phyloP scores from a whole-genome alignment of 2,113 vertebrate genomes.

The Chloropsis hardwickii region DNA sequence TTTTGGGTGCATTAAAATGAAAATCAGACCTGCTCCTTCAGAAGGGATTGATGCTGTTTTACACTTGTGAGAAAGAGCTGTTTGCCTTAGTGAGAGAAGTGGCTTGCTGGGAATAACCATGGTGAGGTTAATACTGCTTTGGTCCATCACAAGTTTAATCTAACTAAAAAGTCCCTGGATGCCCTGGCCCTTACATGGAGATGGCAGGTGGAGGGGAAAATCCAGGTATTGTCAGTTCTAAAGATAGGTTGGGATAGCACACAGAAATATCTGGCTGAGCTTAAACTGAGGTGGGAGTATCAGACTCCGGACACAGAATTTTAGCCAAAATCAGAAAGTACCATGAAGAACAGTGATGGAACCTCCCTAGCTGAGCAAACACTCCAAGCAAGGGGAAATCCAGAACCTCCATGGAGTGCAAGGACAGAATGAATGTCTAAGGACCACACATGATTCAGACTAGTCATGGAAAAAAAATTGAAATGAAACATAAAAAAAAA shows the following conservation, averaged over 20 bases:
- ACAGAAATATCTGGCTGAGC: background rate
- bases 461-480: background rate
- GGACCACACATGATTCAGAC: fast-evolving
- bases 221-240: background rate
- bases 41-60: background rate
- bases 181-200: background rate
- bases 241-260: background rate
- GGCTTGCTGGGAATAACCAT: background rate
- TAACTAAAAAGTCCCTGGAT: background rate
- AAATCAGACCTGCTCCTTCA: background rate
- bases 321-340: background rate
- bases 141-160: background rate
- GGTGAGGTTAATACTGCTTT: background rate
- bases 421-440: background rate
- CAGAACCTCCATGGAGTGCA: background rate
- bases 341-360: background rate
- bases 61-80: background rate
- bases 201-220: background rate
- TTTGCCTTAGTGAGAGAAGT: background rate
- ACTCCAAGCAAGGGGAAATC: background rate
- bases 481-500: background rate
- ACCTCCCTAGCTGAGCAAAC: background rate
- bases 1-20: background rate
- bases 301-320: background rate
- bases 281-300: background rate